Conservation (phyloP, 2,113 vertebrate genomes). For the Thymallus thymallus region DNA sequence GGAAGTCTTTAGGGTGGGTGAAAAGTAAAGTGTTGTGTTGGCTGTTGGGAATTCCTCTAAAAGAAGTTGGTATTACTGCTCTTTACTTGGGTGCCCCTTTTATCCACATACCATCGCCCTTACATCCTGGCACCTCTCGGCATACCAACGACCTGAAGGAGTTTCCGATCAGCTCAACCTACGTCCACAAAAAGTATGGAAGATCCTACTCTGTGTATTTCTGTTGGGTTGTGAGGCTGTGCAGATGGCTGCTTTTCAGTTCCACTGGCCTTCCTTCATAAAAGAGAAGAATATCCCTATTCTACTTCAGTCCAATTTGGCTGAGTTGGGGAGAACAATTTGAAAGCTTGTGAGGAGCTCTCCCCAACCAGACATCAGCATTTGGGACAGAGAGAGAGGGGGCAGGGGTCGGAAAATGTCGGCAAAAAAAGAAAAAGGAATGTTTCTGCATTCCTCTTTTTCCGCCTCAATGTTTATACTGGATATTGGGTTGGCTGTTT, state of each 20-base stretch:
- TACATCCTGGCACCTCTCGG: conserved; percentile 22
- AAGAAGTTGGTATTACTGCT: not conserved
- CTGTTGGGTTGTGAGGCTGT: not conserved
- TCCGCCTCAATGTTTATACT: conserved; percentile 42
- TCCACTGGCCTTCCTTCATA: not conserved
- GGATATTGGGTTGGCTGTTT: conserved; percentile 54
- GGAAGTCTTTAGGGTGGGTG: no score
- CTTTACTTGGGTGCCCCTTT: conserved; percentile 22
- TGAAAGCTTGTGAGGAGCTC: conserved; percentile 59
- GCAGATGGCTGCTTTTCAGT: conserved; percentile 5
- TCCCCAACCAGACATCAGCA: conserved; percentile 54
- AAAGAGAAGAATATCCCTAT: conserved; percentile 61
- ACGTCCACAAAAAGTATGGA: conserved; percentile 14
- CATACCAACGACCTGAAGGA: conserved; percentile 47
- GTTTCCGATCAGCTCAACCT: conserved; percentile 56
- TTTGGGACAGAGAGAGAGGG: conserved; percentile 62
- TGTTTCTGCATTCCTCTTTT: conserved; percentile 44
- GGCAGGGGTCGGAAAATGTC: conserved; percentile 61
- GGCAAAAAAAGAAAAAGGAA: conserved; percentile 61
- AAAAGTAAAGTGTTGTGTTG: no score
- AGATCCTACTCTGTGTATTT: conserved; percentile 14
- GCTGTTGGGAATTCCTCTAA: no score
- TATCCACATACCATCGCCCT: conserved; percentile 41
- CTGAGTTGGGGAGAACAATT: conserved; percentile 57
- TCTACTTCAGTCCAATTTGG: conserved; percentile 53